Evolutionary conservation across 1,140 invertebrate genomes (phyloP).

Genomic region (Anthonomus grandis): DNA sequence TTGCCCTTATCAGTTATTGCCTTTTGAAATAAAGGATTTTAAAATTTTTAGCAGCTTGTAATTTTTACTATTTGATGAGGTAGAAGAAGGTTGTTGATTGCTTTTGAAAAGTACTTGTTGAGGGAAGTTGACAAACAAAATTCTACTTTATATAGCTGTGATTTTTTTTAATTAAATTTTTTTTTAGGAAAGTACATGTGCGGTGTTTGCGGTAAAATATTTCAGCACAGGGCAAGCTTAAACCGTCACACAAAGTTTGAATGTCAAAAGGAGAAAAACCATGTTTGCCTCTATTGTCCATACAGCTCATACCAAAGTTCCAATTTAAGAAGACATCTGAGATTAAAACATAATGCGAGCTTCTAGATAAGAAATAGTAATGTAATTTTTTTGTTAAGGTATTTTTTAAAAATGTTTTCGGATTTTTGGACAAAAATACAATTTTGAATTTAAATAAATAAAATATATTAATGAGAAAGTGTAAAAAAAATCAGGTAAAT

Average conservation of each 20-base stretch:
- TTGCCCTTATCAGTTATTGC: too few species aligned
- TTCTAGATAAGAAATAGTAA: background rate
- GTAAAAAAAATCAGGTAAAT: background rate
- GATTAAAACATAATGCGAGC: background rate
- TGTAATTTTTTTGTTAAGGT: background rate
- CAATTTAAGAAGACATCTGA: background rate
- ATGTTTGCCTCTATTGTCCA: constrained; percentile 18
- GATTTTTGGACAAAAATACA: background rate
- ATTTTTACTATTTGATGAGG: too few species aligned
- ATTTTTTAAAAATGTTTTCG: too few species aligned
- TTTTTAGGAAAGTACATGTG: background rate
- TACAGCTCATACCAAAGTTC: background rate
- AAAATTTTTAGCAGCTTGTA: too few species aligned
- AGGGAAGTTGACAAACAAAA: too few species aligned
- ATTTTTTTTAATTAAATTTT: too few species aligned
- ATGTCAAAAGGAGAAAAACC: constrained; percentile 15
- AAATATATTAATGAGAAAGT: background rate
- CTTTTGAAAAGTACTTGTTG: too few species aligned
- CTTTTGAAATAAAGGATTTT: too few species aligned
- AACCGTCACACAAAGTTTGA: background rate
- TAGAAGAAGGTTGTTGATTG: too few species aligned
- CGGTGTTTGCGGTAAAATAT: background rate
- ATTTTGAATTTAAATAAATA: background rate
- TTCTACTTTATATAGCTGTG: too few species aligned
- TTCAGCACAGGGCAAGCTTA: constrained; percentile 2